Evolutionary conservation across 1,140 invertebrate genomes (phyloP).

Genomic region (Acromyrmex echinatior): DNA sequence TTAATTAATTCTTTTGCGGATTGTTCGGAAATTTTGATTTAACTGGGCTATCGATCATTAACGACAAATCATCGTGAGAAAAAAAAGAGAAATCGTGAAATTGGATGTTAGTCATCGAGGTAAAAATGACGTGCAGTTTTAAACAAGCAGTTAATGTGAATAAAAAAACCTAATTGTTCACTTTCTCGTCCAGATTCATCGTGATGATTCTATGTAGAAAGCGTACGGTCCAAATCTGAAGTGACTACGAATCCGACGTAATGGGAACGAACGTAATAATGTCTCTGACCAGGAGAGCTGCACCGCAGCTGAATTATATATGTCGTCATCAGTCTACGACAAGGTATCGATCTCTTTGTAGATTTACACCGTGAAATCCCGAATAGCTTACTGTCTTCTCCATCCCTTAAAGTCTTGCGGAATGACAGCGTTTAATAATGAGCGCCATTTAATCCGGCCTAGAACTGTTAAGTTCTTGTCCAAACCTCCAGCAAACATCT

Average conservation of each 20-base stretch:
- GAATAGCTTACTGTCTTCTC: not conserved
- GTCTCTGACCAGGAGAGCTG: conserved; percentile 24
- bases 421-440: conserved; percentile 27
- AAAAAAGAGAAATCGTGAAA: conserved; percentile 24
- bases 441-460: conserved; percentile 27
- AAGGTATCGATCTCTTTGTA: conserved; percentile 9
- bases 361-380: not conserved
- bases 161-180: not conserved
- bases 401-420: not conserved
- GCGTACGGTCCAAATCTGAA: conserved; percentile 8
- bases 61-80: not conserved
- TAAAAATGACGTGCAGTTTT: not conserved
- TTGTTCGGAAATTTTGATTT: conserved; percentile 8
- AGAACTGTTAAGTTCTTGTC: conserved; percentile 33
- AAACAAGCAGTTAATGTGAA: not conserved
- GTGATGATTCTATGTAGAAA: not conserved
- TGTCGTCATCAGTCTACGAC: conserved; percentile 17
- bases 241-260: not conserved
- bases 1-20: conserved; percentile 2
- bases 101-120: not conserved
- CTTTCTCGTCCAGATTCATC: too few relatives aligned
- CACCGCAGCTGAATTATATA: conserved; percentile 1
- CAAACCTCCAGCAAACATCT: conserved; percentile 13
- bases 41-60: not conserved
- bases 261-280: conserved; percentile 27